Base-by-base conservation (phyloP, 2,888 invertebrate genomes). In the Agrilus biguttatus region DNA sequence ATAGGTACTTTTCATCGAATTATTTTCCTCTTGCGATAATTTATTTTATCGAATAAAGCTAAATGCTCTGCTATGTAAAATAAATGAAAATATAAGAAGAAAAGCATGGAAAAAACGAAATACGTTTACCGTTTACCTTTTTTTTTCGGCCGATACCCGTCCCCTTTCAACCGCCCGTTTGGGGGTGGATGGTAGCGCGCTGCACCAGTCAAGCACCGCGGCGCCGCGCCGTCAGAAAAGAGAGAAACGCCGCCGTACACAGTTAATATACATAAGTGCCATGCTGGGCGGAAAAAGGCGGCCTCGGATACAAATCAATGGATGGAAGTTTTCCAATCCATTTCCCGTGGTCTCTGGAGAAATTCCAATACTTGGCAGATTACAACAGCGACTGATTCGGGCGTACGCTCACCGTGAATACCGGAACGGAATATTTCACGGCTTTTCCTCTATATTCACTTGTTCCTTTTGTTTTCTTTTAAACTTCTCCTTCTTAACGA, bases 301-400 rank as follows among this genome's bases (percentile, higher is more conserved):
- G 28, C 28, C 10, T 28, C 28, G 63, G 61, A 62, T 62, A 65
- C 65, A 65, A 65, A 65, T 65, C 65, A 64, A 65, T 65, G 65
- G 62, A 63, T 63, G 58, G 62, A 63, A 64, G 60, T 65, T 65
- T 65, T 64, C 65, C 64, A 65, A 64, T 64, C 65, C 64, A 64
- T 65, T 65, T 64, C 62, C 51, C 53, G 37, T 49, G 45, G 47
- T 51, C 56, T 53, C 55, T 40, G 45, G 51, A 50, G 56, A 49
- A 52, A 47, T 48, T 43, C 46, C 47, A 49, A 51, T 50, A 52
- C 51, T 49, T 48, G 45, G 45, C 49, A 28, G 28, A 28, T 28
- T 28, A 28, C 28, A 28, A 28, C 28, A 5, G 28, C 28, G 28
- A 28, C 28, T 28, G 13, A 14, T 33, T 36, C 36, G 36, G 36